phyloP scores from a whole-genome alignment of 1,140 invertebrate genomes.

The Pectinophora gossypiella region DNA sequence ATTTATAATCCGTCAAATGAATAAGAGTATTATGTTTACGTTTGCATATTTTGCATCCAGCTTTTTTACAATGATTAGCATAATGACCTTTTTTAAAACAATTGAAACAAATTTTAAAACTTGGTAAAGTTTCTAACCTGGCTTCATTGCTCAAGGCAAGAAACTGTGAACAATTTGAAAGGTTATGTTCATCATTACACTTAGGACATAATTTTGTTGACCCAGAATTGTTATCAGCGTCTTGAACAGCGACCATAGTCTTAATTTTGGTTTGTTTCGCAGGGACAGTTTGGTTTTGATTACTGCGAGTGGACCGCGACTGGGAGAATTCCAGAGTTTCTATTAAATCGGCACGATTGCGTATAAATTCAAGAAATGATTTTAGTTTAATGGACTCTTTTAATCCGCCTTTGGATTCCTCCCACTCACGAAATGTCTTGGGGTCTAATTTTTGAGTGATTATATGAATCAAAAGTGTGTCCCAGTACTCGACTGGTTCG shows the following conservation, averaged over 20 bases:
- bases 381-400: not conserved
- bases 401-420: constrained; percentile 1
- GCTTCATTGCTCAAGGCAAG: not conserved
- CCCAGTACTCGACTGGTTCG: not conserved
- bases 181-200: constrained; percentile 2
- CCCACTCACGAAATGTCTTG: not conserved
- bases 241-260: not conserved
- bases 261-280: not conserved
- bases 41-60: constrained; percentile 2
- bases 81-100: constrained; percentile 3
- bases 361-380: not conserved
- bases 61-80: constrained; percentile 1
- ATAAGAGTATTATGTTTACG: not conserved
- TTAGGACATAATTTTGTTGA: not conserved
- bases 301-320: not conserved
- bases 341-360: constrained; percentile 1
- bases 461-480: not conserved
- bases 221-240: not conserved
- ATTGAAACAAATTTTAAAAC: constrained; percentile 1
- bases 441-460: not conserved
- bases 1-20: too few species aligned
- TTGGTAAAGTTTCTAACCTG: not conserved
- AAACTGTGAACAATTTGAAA: constrained; percentile 2
- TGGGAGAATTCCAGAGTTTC: constrained; percentile 4
- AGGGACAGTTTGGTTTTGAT: not conserved